Evolutionary conservation across 1,140 invertebrate species (phyloP), one percentile per base, ranked within the genome.

Genomic region (Drosophila pseudoananassae): DNA sequence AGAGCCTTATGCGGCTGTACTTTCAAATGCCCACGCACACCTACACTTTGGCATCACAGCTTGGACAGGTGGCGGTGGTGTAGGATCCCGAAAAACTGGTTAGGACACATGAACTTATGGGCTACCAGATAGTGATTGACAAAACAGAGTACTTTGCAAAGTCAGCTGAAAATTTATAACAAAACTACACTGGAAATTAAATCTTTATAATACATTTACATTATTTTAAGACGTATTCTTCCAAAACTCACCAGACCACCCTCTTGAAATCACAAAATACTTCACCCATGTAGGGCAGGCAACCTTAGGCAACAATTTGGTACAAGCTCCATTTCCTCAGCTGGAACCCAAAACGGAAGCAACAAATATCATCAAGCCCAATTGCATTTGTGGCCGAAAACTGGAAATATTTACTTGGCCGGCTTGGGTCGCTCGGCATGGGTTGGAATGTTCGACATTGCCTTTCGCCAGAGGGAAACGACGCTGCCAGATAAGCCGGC

Each of bases 361-460:
- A 83, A 79, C 84, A 88, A 88, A 88, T 88, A 88, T 88, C 76
- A 88, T 88, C 83, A 89, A 83, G 78, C 78, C 76, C 84, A 88
- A 88, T 88, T 88, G 83, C 84, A 88, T 88, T 88, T 88, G 83
- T 79, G 83, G 83, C 83, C 78, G 53, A 88, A 82, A 83, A 88
- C 57, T 87, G 83, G 83, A 87, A 87, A 78, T 88, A 87, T 88
- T 87, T 78, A 82, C 83, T 85, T 68, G 69, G 69, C 40, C 49
- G 43, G 31, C 38, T 47, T 57, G 46, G 33, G 31, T 15, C 1
- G 12, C 31, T 31, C 0, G 43, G 31, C 31, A 33, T 57, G 46
- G 33, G 38, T 15, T 49, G 40, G 33, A 17, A 38, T 45, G 20
- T 60, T 36, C 27, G 14, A 5, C 38, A 66, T 40, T 43, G 58